Evolutionary conservation across 2,797 vertebrate genomes (phyloP).

Genomic region (Lagorchestes hirsutus): DNA sequence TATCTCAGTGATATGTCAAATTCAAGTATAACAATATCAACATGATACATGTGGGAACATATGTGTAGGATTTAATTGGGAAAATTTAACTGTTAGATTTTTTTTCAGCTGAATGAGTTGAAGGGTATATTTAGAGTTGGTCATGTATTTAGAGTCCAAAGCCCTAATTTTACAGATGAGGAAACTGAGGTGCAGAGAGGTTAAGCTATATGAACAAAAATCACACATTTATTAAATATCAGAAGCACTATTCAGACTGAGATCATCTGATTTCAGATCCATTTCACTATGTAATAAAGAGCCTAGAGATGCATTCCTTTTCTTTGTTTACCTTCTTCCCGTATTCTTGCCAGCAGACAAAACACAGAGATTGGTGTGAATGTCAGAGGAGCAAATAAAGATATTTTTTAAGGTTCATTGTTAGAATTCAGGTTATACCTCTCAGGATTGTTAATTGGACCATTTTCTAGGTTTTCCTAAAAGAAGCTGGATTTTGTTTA

Average conservation of each 20-base stretch:
- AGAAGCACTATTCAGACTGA: neutral
- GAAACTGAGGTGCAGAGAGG: neutral
- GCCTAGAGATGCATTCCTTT: neutral
- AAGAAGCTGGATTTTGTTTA: neutral
- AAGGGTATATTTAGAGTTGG: neutral
- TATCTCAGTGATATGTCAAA: neutral
- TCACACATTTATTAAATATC: neutral
- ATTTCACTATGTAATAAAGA: neutral
- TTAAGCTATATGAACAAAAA: neutral
- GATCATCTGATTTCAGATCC: neutral
- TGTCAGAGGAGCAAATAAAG: neutral
- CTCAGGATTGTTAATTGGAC: neutral
- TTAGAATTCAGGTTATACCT: neutral
- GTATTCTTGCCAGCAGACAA: conserved; percentile 24
- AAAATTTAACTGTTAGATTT: conserved; percentile 16
- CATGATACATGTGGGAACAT: neutral
- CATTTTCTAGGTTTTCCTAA: neutral
- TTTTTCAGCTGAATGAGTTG: neutral
- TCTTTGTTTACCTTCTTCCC: neutral
- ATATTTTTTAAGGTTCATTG: neutral
- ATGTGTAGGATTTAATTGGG: conserved; percentile 36
- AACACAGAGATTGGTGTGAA: neutral
- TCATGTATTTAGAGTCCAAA: neutral
- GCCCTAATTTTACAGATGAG: neutral
- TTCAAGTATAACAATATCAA: conserved; percentile 6